Evolutionary conservation across 1,140 invertebrate species (phyloP), one percentile per base, ranked within the genome.

Genomic region (Drosophila willistoni): DNA sequence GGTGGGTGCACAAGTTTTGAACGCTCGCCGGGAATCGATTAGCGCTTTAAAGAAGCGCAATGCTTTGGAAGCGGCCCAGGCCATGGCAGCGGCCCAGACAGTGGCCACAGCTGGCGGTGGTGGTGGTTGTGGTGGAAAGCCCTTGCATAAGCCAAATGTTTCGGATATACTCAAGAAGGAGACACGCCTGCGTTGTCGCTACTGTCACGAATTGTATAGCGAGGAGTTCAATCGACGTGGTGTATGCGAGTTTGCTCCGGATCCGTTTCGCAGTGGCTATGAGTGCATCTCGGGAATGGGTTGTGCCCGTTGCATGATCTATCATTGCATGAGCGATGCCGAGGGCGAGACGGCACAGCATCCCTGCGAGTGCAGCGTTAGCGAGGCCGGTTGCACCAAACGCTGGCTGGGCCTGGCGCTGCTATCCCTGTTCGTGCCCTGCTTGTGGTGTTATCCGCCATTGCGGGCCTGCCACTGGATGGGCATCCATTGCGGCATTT

Each of bases 381-480:
- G 92, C 22, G 94, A 94, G 92, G 94, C 94, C 65, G 92, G 93
- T 6, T 95, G 94, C 92, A 92, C 92, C 17, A 94, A 93, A 81
- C 92, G 95, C 59, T 99, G 98, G 98, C 92, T 97, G 68, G 96
- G 96, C 68, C 93, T 98, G 77, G 95, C 96, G 13, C 93, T 98
- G 65, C 94, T 98, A 42, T 97, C 97, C 42, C 92, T 98, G 63
- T 93, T 98, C 79, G 95, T 98, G 84, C 98, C 98, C 66, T 98
- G 98, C 93, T 94, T 99, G 67, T 98, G 97, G 95, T 97, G 97
- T 93, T 98, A 98, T 93, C 95, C 96, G 80, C 97, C 97, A 42
- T 94, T 98, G 19, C 95, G 95, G 73, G 95, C 96, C 70, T 96
- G 96, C 85, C 97, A 98, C 93, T 94, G 94, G 93, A 96, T 96